Base-by-base conservation (phyloP, 2,113 vertebrate genomes). In the Sinocyclocheilus anshuiensis region DNA sequence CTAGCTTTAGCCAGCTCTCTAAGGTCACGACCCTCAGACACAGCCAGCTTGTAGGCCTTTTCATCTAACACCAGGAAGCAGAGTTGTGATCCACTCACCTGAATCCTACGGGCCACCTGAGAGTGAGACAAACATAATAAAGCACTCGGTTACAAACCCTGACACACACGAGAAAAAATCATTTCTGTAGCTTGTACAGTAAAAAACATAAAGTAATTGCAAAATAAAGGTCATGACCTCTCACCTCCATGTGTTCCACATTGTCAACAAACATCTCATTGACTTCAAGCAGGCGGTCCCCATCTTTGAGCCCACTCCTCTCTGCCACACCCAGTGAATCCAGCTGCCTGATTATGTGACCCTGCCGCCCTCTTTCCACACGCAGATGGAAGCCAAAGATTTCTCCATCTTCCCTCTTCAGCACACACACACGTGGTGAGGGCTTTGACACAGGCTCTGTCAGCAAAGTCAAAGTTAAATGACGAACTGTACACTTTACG, bases 261-360 rank as follows among this genome's bases (percentile, higher is more conserved):
- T 94, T 86, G 33, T 95, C 96, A 80, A 97, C 94, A 0, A 92
- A 93, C 4, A 87, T 87, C 65, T 91, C 93, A 45, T 98, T 98
- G 91, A 99, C 95, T 26, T 96, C 96, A 29, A 99, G 94, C 33
- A 99, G 95, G 18, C 94, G 90, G 91, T 99, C 97, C 42, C 96
- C 96, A 0, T 96, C 94, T 80, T 63, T 93, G 74, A 98, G 95
- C 24, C 97, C 97, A 29, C 94, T 92, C 55, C 85, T 88, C 87
- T 94, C 94, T 10, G 96, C 97, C 55, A 94, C 88, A 6, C 96
- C 95, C 0, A 93, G 93, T 0, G 89, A 86, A 3, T 91, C 26
- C 26, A 99, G 89, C 42, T 94, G 92, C 80, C 94, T 91, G 75
- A 99, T 92, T 50, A 97, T 13, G 7, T 97, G 97, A 69, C 97